Evolutionary conservation across 2,113 vertebrate species (phyloP), one percentile per base, ranked within the genome.

Genomic region (Ceyx margarethae): DNA sequence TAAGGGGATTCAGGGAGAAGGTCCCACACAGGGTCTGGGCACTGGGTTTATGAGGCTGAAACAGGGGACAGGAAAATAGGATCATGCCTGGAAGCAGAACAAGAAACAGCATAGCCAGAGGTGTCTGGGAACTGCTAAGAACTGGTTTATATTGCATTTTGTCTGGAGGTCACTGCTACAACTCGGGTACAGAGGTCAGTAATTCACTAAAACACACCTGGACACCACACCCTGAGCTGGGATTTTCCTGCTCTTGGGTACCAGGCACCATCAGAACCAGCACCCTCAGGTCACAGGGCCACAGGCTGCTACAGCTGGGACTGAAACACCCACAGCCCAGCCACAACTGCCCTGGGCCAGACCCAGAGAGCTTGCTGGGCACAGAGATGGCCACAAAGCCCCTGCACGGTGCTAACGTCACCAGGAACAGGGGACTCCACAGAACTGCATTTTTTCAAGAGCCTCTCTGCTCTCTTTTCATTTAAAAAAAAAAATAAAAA

Each of bases 401-500:
- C 48, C 53, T 31, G 13, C 40, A 18, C 40, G 8, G 13, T 9
- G 6, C 64, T 31, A 7, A 35, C 31, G 8, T 45, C 15, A 5
- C 2, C 83, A 81, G 33, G 9, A 76, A 33, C 3, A 3, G 11
- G 17, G 11, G 25, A 20, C 11, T 3, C 26, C 42, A 48, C 26
- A 50, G 2, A 53, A n/a, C 6, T 3, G 0, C 3, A 3, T 7
- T 57, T 54, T 26, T 33, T 11, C 15, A 9, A 28, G 17, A 46
- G 2, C 1, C 4, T 3, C 14, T 25, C 53, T 13, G 2, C 3
- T 33, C 10, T 35, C 16, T 51, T 35, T 28, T 25, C 0, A 3
- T 3, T 6, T 13, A 3, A 7, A 9, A 20, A 23, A 11, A 1
- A 3, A 2, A 21, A 25, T 9, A 1, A 3, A 2, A n/a, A 31